These are phyloP conservation scores for Habroteleia sp. DNA, from an alignment of 2,888 invertebrate genomes.

Conservation along the genomic window DNA sequence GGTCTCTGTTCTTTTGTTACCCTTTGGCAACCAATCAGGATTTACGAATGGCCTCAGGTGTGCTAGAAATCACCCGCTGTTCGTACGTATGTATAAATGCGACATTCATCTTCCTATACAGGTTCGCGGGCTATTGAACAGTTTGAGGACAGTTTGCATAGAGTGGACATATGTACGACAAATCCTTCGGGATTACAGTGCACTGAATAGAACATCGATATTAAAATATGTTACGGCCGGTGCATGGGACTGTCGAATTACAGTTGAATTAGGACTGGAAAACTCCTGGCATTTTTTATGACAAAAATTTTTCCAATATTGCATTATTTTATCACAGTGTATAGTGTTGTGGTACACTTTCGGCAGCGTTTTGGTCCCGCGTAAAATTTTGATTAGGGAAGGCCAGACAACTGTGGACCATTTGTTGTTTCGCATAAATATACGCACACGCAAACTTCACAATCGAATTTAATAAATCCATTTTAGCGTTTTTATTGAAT, in stretches of 20 bases:
- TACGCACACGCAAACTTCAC: no score
- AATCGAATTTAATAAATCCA: no score
- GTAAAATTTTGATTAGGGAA: no score
- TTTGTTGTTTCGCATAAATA: no score
- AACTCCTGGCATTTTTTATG: conserved; percentile 25
- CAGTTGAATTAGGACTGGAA: conserved; percentile 68
- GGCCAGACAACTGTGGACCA: no score
- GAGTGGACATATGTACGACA: conserved; percentile 79
- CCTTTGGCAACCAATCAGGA: conserved; percentile 63
- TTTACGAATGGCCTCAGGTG: conserved; percentile 76
- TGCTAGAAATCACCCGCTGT: conserved; percentile 74
- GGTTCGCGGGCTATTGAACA: conserved; percentile 75
- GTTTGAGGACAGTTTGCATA: conserved; percentile 77
- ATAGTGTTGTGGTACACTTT: conserved; percentile 8
- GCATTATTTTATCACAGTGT: conserved; percentile 26
- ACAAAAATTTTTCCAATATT: conserved; percentile 33
- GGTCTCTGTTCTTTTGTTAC: conserved; percentile 55
- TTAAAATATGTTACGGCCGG: conserved; percentile 76
- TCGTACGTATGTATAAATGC: conserved; percentile 69
- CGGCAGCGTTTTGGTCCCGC: not conserved
- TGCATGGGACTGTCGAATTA: conserved; percentile 74
- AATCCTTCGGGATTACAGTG: conserved; percentile 79
- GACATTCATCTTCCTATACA: conserved; percentile 76
- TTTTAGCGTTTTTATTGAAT: no score
- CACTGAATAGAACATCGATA: conserved; percentile 71